Base-by-base conservation (phyloP, 2,888 invertebrate genomes). In the Acleris holmiana region DNA sequence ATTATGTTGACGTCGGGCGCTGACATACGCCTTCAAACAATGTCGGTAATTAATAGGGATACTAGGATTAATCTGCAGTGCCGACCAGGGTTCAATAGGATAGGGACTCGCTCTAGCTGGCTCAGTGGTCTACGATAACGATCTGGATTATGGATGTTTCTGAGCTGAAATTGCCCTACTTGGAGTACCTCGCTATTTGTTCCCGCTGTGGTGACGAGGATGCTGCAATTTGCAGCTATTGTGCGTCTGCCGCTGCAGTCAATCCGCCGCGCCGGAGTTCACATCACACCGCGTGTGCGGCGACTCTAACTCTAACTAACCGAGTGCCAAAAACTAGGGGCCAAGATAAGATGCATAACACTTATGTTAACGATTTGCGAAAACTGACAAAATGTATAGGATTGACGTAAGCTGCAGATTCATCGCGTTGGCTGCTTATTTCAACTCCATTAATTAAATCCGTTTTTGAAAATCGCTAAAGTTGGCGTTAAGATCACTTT, bases 201-300 rank as follows among this genome's bases (percentile, higher is more conserved):
- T n/a, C 25, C n/a, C 6, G 29, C 18, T 29, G 13, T 17, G 29
- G 41, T 47, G 13, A 60, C 29, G 29, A 18, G 40, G 19, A 25
- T 25, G 10, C 44, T n/a, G 19, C 55, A 62, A 62, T 55, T 56
- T 56, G 49, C 55, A 19, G 17, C 19, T 49, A 56, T 62, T 56
- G 49, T 54, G 17, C 29, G 50, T 35, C 35, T 19, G 19, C 8
- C 6, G 17, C 55, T 41, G 55, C 18, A 13, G 19, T 13, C 40
- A 55, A 25, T 7, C 17, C 46, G 53, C 48, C 17, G 25, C 23
- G n/a, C 15, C 41, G 41, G 2, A n/a, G n/a, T n/a, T n/a, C n/a
- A n/a, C n/a, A n/a, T n/a, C 15, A n/a, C 41, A 29, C 8, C 29
- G 2, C 10, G 29, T 3, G 13, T 29, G 29, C 8, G 29, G 13